phyloP scores from a whole-genome alignment of 2,797 vertebrate genomes.

The Thamnophis elegans region DNA sequence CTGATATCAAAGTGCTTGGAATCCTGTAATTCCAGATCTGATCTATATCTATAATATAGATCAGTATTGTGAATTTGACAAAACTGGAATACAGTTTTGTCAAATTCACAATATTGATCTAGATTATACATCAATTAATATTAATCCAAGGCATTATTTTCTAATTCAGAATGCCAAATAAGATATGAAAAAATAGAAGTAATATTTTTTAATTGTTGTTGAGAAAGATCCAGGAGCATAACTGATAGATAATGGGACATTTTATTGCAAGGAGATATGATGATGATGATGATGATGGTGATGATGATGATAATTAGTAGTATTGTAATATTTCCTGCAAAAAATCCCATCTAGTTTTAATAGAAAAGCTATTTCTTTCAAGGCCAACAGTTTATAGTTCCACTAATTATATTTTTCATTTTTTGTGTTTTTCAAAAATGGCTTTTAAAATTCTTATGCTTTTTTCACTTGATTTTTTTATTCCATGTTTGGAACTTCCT shows the following conservation, averaged over 20 bases:
- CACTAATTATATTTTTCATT: not conserved
- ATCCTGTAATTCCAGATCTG: not conserved
- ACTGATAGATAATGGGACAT: not conserved
- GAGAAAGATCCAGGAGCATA: not conserved
- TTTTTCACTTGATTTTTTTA: conserved; percentile 22
- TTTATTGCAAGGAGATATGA: not conserved
- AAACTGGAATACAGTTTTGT: not conserved
- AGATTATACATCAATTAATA: not conserved
- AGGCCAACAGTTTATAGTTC: not conserved
- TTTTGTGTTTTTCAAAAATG: not conserved
- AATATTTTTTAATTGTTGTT: not conserved
- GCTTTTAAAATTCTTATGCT: not conserved
- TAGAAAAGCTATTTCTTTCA: conserved; percentile 13
- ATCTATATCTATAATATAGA: not conserved
- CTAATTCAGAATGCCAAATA: not conserved
- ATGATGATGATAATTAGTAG: not conserved
- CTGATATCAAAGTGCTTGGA: not conserved
- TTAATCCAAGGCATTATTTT: not conserved
- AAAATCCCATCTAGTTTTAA: not conserved
- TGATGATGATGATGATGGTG: not conserved
- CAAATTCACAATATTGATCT: not conserved
- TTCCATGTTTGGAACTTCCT: not conserved
- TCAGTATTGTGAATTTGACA: too few relatives aligned
- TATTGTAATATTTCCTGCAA: not conserved
- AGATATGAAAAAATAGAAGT: not conserved